Evolutionary conservation across 2,113 vertebrate species (phyloP), one percentile per base, ranked within the genome.

Genomic region (Sylvietta virens): DNA sequence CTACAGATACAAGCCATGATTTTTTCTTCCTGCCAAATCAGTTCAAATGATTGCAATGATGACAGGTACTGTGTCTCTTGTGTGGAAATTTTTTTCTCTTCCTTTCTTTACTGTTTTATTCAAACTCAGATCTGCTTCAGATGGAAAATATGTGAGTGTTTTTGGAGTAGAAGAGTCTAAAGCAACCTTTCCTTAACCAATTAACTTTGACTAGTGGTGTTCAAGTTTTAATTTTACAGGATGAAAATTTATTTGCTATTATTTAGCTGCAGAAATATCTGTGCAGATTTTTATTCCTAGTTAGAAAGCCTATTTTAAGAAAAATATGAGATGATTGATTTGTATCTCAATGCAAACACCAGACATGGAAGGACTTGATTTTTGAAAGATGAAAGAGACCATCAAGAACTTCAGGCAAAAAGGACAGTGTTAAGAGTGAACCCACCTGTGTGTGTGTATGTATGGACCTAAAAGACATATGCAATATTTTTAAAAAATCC

Each of bases 391-490:
- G 51, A 51, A 69, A 58, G 51, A 74, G 8, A 27, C 9, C 44
- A 76, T 30, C 2, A 61, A 70, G 18, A 70, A 23, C 33, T 50
- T 70, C 28, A 77, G 60, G 10, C 16, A 50, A 62, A 80, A 62
- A 62, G 12, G 16, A 7, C 11, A 28, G 17, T 24, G 13, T 51
- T 64, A 72, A 72, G 6, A 81, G 14, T 13, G 17, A 83, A 16
- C 6, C 17, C 2, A 7, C 15, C 7, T 45, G 1, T 40, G 4
- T n/a, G 12, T 23, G 11, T 30, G 8, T 35, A 3, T 40, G 10
- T 67, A 21, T 0, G 1, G 22, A 26, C 6, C 53, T 31, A 35
- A 53, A 89, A 66, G 21, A 14, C 5, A n/a, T 21, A 9, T 7
- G 35, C 4, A 9, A 47, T 48, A 26, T 60, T 39, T 16, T 62